A percentile compares a stretch with the other conserved stretches of the same genome.
These are phyloP conservation scores for Podarcis raffonei DNA, from an alignment of 2,113 vertebrate species.

Conservation along the genomic window DNA sequence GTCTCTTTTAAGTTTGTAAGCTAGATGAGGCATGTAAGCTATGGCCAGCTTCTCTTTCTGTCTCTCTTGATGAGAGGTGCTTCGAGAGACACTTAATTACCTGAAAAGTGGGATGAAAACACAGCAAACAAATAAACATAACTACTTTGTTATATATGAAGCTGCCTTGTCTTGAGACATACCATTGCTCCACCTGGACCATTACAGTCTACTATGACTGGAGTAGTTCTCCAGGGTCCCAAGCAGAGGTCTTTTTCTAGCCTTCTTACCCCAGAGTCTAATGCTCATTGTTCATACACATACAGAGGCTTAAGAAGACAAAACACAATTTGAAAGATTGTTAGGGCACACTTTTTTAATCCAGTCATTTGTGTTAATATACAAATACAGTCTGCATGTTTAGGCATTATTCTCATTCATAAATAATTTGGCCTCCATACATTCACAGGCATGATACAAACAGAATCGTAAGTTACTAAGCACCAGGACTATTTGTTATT, in stretches of 20 bases:
- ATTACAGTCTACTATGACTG: neutral
- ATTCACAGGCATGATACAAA: neutral
- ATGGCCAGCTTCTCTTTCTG: too few relatives aligned
- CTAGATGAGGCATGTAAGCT: too few relatives aligned
- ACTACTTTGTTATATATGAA: too few relatives aligned
- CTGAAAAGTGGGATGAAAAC: too few relatives aligned
- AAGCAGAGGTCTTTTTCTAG: neutral
- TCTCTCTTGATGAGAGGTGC: too few relatives aligned
- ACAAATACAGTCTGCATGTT: neutral
- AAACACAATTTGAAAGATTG: constrained; percentile 23
- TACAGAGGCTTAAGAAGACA: constrained; percentile 6
- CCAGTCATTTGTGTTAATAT: constrained; percentile 12
- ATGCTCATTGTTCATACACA: neutral
- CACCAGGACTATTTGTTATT: neutral
- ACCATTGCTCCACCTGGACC: neutral
- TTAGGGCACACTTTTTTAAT: neutral
- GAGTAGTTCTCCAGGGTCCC: neutral
- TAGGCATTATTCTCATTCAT: constrained; percentile 13
- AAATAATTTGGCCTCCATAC: neutral
- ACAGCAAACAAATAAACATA: too few relatives aligned
- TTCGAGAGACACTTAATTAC: too few relatives aligned
- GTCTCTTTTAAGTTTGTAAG: too few relatives aligned
- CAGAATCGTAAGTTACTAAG: constrained; percentile 24
- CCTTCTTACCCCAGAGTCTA: neutral
- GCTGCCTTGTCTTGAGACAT: too few relatives aligned